Evolutionary conservation across 2,888 invertebrate genomes (phyloP).

Genomic region (Spodoptera exigua): DNA sequence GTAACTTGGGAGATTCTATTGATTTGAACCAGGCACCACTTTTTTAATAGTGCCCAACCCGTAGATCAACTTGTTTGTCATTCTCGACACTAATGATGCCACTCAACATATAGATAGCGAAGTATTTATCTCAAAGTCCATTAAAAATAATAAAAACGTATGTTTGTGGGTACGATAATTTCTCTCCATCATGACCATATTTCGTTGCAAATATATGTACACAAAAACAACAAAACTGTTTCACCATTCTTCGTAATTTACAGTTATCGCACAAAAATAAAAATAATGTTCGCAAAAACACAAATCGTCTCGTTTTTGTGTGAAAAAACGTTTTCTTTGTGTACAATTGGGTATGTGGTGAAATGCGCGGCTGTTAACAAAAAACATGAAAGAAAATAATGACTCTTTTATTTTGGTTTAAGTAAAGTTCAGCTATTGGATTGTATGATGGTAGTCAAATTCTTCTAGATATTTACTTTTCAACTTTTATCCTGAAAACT

Average conservation of each 20-base stretch:
- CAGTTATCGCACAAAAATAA: conserved; percentile 24
- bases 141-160: too few relatives aligned
- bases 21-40: too few relatives aligned
- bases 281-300: conserved; percentile 5
- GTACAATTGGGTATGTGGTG: background rate
- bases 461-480: too few relatives aligned
- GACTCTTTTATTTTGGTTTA: background rate
- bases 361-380: conserved; percentile 2
- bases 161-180: conserved; percentile 15
- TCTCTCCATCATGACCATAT: conserved; percentile 18
- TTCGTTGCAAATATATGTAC: conserved; percentile 11
- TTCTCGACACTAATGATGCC: too few relatives aligned
- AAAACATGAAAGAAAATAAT: background rate
- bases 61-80: too few relatives aligned
- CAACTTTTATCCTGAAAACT: too few relatives aligned
- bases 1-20: too few relatives aligned
- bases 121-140: too few relatives aligned
- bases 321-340: background rate
- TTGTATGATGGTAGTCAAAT: too few relatives aligned
- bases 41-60: too few relatives aligned
- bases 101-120: too few relatives aligned
- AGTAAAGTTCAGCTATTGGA: too few relatives aligned
- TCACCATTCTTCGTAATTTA: conserved; percentile 23
- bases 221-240: conserved; percentile 21
- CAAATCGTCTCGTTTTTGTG: conserved; percentile 11